phyloP scores from a whole-genome alignment of 1,140 invertebrate species.

The Saccostrea echinata region DNA sequence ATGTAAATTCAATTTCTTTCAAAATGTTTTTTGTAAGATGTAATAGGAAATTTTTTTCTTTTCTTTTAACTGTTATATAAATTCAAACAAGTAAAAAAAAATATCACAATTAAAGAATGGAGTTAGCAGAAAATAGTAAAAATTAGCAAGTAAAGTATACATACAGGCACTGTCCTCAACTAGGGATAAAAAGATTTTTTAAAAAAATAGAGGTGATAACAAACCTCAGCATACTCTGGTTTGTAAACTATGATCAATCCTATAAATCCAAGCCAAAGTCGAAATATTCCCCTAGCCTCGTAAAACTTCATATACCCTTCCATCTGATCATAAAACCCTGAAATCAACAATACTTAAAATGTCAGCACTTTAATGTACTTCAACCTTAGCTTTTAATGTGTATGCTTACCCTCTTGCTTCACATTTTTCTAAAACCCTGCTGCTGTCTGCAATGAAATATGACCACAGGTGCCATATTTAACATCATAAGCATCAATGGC shows the following conservation, averaged over 20 bases:
- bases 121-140: too few relatives aligned
- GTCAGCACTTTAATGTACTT: background rate
- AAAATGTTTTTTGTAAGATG: too few relatives aligned
- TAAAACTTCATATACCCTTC: background rate
- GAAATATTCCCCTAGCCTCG: conserved; percentile 47
- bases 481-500: background rate
- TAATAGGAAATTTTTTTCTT: too few relatives aligned
- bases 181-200: too few relatives aligned
- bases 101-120: too few relatives aligned
- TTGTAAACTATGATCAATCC: conserved; percentile 58
- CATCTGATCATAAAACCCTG: conserved; percentile 40
- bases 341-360: conserved; percentile 14
- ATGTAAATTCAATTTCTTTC: too few relatives aligned
- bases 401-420: background rate
- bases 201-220: background rate
- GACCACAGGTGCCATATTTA: background rate
- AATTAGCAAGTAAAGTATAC: too few relatives aligned
- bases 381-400: background rate
- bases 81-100: too few relatives aligned
- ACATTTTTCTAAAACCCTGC: background rate
- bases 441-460: background rate
- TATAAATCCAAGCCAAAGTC: conserved; percentile 62
- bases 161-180: too few relatives aligned
- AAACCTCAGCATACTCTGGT: conserved; percentile 65
- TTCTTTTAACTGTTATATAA: too few relatives aligned